phyloP scores from a whole-genome alignment of 2,888 invertebrate species.

The Drosophila gaucha region DNA sequence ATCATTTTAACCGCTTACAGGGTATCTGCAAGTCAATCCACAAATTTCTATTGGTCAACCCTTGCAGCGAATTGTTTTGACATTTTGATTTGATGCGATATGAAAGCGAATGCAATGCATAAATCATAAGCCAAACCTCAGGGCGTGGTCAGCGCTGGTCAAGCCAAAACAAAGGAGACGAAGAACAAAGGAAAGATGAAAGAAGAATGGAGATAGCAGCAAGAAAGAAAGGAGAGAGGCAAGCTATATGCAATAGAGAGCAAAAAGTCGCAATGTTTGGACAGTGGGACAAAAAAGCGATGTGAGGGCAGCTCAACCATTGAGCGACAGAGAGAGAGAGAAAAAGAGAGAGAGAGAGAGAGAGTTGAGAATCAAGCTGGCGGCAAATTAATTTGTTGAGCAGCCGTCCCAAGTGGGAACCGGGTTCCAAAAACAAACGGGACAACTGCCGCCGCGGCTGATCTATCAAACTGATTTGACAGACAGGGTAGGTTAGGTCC shows the following conservation, averaged over 20 bases:
- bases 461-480: conserved; percentile 68
- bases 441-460: conserved; percentile 29
- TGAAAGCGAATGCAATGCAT: conserved; percentile 41
- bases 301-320: conserved; percentile 1
- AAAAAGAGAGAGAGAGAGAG: not conserved
- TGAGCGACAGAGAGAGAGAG: not conserved
- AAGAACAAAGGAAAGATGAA: not conserved
- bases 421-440: conserved; percentile 16
- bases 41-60: conserved; percentile 12
- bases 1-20: too few species aligned
- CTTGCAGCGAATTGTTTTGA: conserved; percentile 56
- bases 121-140: conserved; percentile 45
- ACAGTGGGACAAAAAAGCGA: conserved; percentile 17
- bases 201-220: not conserved
- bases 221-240: not conserved
- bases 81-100: conserved; percentile 53
- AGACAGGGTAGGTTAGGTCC: conserved; percentile 52
- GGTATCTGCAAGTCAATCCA: not conserved
- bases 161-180: conserved; percentile 38
- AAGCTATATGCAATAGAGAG: not conserved
- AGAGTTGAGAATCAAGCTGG: conserved; percentile 53
- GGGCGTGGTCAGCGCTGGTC: conserved; percentile 42
- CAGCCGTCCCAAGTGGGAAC: conserved; percentile 29
- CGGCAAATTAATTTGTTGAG: conserved; percentile 64
- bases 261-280: conserved; percentile 39